Evolutionary conservation across 2,888 invertebrate species (phyloP), one percentile per base, ranked within the genome.

Genomic region (Lasioglossum zephyrum): DNA sequence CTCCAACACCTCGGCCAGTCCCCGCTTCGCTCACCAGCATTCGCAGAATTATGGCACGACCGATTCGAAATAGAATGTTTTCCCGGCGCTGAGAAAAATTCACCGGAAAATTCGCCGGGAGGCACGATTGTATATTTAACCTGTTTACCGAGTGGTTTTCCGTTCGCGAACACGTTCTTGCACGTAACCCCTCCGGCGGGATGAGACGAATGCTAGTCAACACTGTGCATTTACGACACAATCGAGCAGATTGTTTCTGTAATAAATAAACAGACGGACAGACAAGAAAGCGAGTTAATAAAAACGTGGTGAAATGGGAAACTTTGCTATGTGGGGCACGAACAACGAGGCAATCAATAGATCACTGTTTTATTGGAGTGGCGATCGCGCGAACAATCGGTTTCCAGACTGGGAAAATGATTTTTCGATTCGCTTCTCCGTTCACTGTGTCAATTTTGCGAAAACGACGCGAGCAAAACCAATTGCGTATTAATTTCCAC

Each of bases 1-100:
- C 26, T 39, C 36, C 31, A 39, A 36, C 26, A 22, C 57, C 26
- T 73, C 26, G 47, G 36, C 36, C 31, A 47, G 16, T 16, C 69
- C 31, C 16, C 5, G 36, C 66, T 73, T 69, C 41, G 26, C 73
- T 73, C 36, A n/a, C 47, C 8, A 77, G 77, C 53, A 31, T 39
- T 66, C 76, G 66, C 39, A 73, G 69, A 53, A 73, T 81, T 77
- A 70, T 70, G 79, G 66, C 26, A 39, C 41, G 47, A 44, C n/a
- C 69, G 69, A 39, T 69, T 69, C 39, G 36, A 39, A 66, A 66
- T 36, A 66, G 31, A 66, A 66, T 36, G 36, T 36, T 36, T 66
- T 36, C 66, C 16, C 36, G 36, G 66, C 36, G 31, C 0, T 8
- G 66, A 18, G 31, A 36, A 36, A 66, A 66, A 66, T 66, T 36